Conservation (phyloP, 2,797 vertebrate species). For the Salmo trutta region DNA sequence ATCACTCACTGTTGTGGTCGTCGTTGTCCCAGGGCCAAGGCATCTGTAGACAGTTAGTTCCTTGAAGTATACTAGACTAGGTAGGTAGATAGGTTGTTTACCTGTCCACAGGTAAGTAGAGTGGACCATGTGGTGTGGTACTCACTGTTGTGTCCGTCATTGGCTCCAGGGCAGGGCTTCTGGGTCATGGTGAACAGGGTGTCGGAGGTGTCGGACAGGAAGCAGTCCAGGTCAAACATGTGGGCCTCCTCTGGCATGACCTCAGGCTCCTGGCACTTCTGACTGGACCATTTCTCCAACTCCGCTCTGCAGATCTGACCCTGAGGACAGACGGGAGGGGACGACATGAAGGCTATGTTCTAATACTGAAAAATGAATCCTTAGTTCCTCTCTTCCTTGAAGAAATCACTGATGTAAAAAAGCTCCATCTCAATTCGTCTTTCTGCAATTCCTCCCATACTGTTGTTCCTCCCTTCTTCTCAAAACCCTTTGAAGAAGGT, state of each 20-base stretch:
- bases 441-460: no score
- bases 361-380: neutral
- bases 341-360: conserved; percentile 73
- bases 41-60: conserved; percentile 61
- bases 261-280: conserved; percentile 86
- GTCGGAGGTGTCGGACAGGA: conserved; percentile 94
- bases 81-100: no score
- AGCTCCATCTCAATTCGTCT: no score
- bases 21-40: conserved; percentile 77
- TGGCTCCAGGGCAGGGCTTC: conserved; percentile 83
- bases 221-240: conserved; percentile 91
- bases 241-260: conserved; percentile 82
- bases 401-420: no score
- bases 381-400: conserved; percentile 44
- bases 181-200: conserved; percentile 98
- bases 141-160: conserved; percentile 82
- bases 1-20: conserved; percentile 80
- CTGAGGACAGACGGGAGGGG: conserved; percentile 75
- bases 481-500: no score
- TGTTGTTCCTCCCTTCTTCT: no score
- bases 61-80: no score
- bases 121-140: conserved; percentile 18
- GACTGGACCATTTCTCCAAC: conserved; percentile 85
- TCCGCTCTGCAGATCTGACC: conserved; percentile 69
- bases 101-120: conserved; percentile 87